A percentile compares a stretch with the other conserved stretches of the same genome.
These are phyloP conservation scores for Pelobates cultripes DNA, from an alignment of 2,797 vertebrate genomes.

Conservation along the genomic window DNA sequence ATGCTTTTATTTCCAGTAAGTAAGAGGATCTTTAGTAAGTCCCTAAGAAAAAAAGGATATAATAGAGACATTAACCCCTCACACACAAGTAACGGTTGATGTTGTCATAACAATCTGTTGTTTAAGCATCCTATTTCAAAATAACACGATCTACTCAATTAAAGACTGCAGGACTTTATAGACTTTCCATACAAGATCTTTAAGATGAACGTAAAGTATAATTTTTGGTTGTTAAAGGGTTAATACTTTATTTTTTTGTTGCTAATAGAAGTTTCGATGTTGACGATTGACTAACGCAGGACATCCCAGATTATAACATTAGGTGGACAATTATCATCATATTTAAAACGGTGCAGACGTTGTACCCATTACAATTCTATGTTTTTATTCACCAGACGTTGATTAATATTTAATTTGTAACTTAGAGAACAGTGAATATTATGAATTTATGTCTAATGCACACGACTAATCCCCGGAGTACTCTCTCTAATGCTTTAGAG, in stretches of 20 bases:
- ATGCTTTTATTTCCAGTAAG: no score
- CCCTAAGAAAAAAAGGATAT: no score
- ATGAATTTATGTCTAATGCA: slow-evolving; percentile 36
- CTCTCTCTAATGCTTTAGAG: slow-evolving; percentile 42
- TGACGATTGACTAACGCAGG: not conserved
- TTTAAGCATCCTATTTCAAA: no score
- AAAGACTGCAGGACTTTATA: no score
- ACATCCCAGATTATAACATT: not conserved
- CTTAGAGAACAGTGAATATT: slow-evolving; percentile 39
- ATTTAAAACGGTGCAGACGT: not conserved
- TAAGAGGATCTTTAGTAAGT: no score
- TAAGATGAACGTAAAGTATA: no score
- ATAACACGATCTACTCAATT: no score
- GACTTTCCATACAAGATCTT: no score
- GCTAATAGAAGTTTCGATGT: not conserved
- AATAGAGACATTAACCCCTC: no score
- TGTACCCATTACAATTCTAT: slow-evolving; percentile 35
- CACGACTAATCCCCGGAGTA: slow-evolving; percentile 38
- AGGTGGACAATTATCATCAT: not conserved
- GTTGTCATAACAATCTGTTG: no score
- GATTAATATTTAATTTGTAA: slow-evolving; percentile 36
- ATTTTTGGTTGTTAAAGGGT: no score
- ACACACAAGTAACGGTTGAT: no score
- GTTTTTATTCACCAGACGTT: slow-evolving; percentile 17
- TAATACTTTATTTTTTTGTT: not conserved